A percentile compares a stretch with the other conserved stretches of the same genome.
Evolutionary conservation across 2,888 invertebrate species (phyloP).

Genomic region (Anaspis maculata): DNA sequence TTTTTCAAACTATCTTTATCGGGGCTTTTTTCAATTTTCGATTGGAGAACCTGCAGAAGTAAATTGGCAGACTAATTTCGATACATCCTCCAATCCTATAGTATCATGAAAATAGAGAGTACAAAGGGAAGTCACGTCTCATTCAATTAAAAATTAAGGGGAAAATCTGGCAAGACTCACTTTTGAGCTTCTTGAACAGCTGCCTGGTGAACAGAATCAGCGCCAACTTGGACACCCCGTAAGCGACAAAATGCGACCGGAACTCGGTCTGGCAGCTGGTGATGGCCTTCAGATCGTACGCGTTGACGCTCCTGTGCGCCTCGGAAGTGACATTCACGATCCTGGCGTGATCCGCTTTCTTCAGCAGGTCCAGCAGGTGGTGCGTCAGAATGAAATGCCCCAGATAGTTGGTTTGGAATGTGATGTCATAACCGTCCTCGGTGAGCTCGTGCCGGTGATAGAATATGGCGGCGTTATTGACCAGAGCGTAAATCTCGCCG

Average conservation of each 20-base stretch:
- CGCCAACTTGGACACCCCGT: slow-evolving; percentile 39
- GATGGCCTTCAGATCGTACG: slow-evolving; percentile 33
- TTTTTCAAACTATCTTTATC: no score
- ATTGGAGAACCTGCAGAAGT: no score
- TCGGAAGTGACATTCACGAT: slow-evolving; percentile 45
- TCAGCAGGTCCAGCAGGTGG: slow-evolving; percentile 39
- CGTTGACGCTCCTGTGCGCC: slow-evolving; percentile 36
- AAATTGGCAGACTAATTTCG: no score
- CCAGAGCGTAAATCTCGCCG: slow-evolving; percentile 39
- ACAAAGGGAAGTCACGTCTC: no score
- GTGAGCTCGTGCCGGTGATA: slow-evolving; percentile 44
- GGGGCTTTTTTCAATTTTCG: no score
- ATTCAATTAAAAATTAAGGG: neutral
- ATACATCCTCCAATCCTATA: no score
- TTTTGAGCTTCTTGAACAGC: slow-evolving; percentile 32
- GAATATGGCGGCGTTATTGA: slow-evolving; percentile 50
- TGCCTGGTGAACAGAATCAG: slow-evolving; percentile 36
- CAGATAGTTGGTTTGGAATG: slow-evolving; percentile 50
- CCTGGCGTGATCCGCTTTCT: slow-evolving; percentile 37
- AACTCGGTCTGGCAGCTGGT: slow-evolving; percentile 29
- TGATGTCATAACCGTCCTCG: slow-evolving; percentile 46
- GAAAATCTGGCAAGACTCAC: slow-evolving; percentile 29
- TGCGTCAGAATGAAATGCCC: slow-evolving; percentile 44
- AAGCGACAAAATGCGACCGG: slow-evolving; percentile 35
- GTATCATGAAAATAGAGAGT: no score